Base-by-base conservation (phyloP, 2,888 invertebrate species). In the Hybos culiciformis region DNA sequence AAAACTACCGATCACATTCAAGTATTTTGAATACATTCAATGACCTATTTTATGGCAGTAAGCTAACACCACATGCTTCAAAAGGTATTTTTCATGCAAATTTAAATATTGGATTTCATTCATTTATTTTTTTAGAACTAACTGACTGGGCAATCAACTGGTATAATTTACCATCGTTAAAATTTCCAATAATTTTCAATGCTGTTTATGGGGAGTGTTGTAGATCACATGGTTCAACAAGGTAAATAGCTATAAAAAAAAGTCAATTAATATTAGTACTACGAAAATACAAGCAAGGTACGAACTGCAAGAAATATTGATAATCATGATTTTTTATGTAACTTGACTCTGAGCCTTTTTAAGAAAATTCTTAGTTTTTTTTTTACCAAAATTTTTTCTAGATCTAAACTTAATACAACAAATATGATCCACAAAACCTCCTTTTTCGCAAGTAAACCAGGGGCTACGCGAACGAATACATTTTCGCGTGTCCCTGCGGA, bases 1-100 rank as follows among this genome's bases (percentile, higher is more conserved):
- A 74, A 48, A 88, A 87, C 66, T 88, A 77, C 62, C 72, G 90
- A 29, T 81, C 80, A 15, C 79, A 84, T 62, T 62, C 70, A 12
- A 72, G 62, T 50, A 80, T 78, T 56, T 66, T 90, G 4, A 50
- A 60, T 2, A 61, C 86, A 7, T 78, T 84, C 0, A 88, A 82
- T 53, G 50, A 70, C 39, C 58, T 83, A 40, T 90, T 85, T 63
- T 91, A 91, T 53, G 67, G 77, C 1, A 66, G 69, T 41, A 73
- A 80, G 54, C 62, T 88, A 2, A 52, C 63, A 52, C 69, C 73
- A 3, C 18, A 9, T 4, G 32, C 32, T 3, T 8, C 32, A 15
- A 15, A 15, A 32, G 32, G 32, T 32, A 15, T 15, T 15, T 32
- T 24, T 24, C 6, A 8, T 24, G 11, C 11, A 24, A 24, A 24